These are phyloP conservation scores for Calameuta pallipes DNA, from an alignment of 2,888 invertebrate genomes.

Conservation along the genomic window DNA sequence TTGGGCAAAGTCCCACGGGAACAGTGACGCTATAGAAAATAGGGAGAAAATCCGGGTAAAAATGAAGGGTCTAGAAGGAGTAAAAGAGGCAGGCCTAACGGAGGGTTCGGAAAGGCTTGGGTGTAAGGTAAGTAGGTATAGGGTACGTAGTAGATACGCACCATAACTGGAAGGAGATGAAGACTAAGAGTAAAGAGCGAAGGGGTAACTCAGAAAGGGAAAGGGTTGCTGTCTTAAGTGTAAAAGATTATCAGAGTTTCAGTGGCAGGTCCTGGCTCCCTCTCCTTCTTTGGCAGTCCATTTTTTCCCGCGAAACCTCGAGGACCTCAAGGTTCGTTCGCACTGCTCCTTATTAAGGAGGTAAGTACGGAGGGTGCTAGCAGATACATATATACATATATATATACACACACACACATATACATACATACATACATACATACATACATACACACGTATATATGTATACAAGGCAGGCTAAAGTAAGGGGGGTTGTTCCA, in stretches of 20 bases:
- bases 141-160: not conserved
- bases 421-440: no score
- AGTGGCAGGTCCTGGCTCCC: constrained; percentile 26
- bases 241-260: constrained; percentile 59
- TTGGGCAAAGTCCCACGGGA: not conserved
- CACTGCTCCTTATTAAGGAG: not conserved
- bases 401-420: no score
- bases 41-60: not conserved
- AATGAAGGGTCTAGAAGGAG: not conserved
- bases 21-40: constrained; percentile 15
- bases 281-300: constrained; percentile 45
- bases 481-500: constrained; percentile 1
- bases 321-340: constrained; percentile 1
- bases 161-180: not conserved
- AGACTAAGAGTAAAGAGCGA: constrained; percentile 1
- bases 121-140: not conserved
- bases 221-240: constrained; percentile 54
- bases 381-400: not conserved
- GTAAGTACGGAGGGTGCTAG: not conserved
- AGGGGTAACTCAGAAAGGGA: constrained; percentile 33
- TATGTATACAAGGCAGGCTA: not conserved
- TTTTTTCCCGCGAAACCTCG: constrained; percentile 45
- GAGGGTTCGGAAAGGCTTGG: not conserved
- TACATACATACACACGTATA: not conserved
- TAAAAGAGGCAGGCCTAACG: not conserved